Conservation (phyloP, 2,797 vertebrate species). For the Selene dorsalis region DNA sequence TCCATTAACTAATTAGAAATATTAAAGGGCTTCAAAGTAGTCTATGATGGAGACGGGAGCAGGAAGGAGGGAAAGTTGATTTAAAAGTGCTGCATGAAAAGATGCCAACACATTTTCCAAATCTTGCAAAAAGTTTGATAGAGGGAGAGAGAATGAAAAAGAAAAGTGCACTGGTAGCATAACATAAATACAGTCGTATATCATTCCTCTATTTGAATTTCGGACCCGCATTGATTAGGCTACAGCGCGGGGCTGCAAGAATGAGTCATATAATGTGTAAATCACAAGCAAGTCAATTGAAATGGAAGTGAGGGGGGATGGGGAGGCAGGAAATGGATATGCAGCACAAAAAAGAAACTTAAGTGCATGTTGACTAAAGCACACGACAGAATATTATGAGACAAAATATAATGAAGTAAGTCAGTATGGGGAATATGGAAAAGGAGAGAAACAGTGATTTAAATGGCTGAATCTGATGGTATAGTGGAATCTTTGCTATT, state of each 20-base stretch:
- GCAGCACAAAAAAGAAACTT: conserved; percentile 58
- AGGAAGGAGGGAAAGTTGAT: conserved; percentile 65
- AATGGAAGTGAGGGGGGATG: conserved; percentile 48
- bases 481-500: conserved; percentile 15
- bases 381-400: conserved; percentile 58
- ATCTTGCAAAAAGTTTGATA: conserved; percentile 75
- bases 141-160: conserved; percentile 43
- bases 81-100: conserved; percentile 74
- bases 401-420: conserved; percentile 39
- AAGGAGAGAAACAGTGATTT: conserved; percentile 44
- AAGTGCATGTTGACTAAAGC: conserved; percentile 66
- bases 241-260: conserved; percentile 62
- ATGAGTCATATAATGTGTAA: conserved; percentile 74
- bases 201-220: conserved; percentile 69
- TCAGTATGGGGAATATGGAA: conserved; percentile 33
- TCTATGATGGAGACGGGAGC: conserved; percentile 62
- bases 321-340: conserved; percentile 57
- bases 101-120: conserved; percentile 70
- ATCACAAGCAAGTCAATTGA: conserved; percentile 70
- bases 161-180: conserved; percentile 70
- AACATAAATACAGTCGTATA: conserved; percentile 73
- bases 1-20: conserved; percentile 89
- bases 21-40: conserved; percentile 83
- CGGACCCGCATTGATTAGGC: conserved; percentile 73
- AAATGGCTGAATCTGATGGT: conserved; percentile 12